phyloP scores from a whole-genome alignment of 1,140 invertebrate species.

The Platyura marginata region DNA sequence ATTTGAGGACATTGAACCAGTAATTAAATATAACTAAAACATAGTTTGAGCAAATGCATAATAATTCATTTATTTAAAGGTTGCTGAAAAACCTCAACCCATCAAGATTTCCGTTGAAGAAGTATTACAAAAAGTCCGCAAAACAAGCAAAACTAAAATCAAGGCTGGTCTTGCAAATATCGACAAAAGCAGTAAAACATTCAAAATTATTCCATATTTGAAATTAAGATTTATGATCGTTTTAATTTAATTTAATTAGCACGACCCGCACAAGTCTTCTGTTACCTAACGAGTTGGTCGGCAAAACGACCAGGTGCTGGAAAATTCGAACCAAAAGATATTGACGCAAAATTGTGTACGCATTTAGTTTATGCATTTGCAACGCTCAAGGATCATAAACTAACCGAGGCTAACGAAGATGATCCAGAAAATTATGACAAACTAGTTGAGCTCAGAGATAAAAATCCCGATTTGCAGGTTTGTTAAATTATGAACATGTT shows the following conservation, averaged over 20 bases:
- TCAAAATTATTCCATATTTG: background rate
- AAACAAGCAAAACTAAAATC: conserved; percentile 30
- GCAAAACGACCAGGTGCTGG: conserved; percentile 70
- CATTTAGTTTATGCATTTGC: conserved; percentile 89
- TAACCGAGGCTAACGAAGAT: conserved; percentile 57
- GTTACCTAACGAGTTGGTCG: conserved; percentile 90
- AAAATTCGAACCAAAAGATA: conserved; percentile 71
- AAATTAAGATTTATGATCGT: background rate
- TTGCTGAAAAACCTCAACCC: conserved; percentile 51
- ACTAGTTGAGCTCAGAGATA: conserved; percentile 64
- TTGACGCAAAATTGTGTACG: conserved; percentile 75
- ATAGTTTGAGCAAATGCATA: background rate
- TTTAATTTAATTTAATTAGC: conserved; percentile 26
- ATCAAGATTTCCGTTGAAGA: conserved; percentile 62
- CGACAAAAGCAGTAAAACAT: conserved; percentile 31
- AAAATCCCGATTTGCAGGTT: conserved; percentile 78
- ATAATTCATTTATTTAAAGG: conserved; percentile 18
- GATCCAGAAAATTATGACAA: conserved; percentile 71
- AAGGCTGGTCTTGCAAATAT: conserved; percentile 27
- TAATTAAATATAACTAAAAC: background rate
- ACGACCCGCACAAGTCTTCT: conserved; percentile 67
- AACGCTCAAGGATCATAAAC: conserved; percentile 63
- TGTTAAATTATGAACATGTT: conserved; percentile 3
- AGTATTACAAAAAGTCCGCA: conserved; percentile 43
- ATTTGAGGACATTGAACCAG: conserved; percentile 27